phyloP scores from a whole-genome alignment of 1,140 invertebrate species.

The Tribolium castaneum region DNA sequence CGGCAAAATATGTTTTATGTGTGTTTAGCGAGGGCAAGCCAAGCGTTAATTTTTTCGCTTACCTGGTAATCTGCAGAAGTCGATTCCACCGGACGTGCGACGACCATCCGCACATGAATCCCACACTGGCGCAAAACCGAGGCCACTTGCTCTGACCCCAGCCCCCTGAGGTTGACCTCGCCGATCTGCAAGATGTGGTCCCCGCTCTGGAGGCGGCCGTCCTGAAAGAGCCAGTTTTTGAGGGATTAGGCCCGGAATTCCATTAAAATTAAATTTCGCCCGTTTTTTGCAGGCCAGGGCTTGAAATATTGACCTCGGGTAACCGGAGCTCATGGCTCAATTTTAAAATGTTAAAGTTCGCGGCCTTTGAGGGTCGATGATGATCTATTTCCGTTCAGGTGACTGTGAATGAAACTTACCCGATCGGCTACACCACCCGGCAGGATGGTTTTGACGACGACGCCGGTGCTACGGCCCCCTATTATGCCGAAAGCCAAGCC shows the following conservation, averaged over 20 bases:
- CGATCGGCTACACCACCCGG: conserved; percentile 89
- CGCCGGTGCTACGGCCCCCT: conserved; percentile 88
- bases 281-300: no score
- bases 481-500: conserved; percentile 93
- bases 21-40: no score
- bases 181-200: conserved; percentile 92
- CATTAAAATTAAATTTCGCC: no score
- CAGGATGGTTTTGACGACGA: conserved; percentile 91
- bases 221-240: conserved; percentile 67
- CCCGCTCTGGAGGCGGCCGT: conserved; percentile 84
- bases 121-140: conserved; percentile 87
- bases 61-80: conserved; percentile 68
- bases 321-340: not conserved
- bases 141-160: conserved; percentile 91
- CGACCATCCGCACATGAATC: conserved; percentile 83
- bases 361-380: not conserved
- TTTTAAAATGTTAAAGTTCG: conserved; percentile 8
- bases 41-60: conserved; percentile 5
- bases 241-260: not conserved
- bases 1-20: not conserved
- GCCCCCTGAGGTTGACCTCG: conserved; percentile 85
- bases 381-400: not conserved
- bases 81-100: conserved; percentile 79
- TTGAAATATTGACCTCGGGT: no score
- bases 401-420: conserved; percentile 67